phyloP scores from a whole-genome alignment of 1,140 invertebrate species.

The Copidosoma floridanum region DNA sequence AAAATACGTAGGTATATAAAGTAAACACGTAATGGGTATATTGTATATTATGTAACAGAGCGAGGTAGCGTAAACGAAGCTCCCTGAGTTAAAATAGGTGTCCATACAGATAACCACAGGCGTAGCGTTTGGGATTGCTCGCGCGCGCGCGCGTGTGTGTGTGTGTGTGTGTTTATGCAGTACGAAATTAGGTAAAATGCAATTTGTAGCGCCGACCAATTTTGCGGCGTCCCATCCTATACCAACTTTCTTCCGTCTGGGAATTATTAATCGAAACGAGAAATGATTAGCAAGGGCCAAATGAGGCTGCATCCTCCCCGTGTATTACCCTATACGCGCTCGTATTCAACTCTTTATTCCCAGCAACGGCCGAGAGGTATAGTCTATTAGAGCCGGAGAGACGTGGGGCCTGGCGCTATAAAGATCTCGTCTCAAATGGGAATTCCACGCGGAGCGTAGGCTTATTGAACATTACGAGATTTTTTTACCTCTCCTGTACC shows the following conservation, averaged over 20 bases:
- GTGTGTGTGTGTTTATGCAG: not conserved
- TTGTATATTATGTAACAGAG: too few relatives aligned
- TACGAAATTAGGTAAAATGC: constrained; percentile 20
- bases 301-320: not conserved
- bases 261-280: constrained; percentile 25
- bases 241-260: not conserved
- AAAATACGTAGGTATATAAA: constrained; percentile 12
- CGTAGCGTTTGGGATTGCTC: not conserved
- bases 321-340: too few relatives aligned
- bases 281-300: constrained; percentile 10
- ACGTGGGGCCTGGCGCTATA: not conserved
- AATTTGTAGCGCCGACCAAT: constrained; percentile 20
- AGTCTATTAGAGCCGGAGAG: not conserved
- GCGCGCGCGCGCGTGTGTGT: not conserved
- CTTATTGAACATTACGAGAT: too few relatives aligned
- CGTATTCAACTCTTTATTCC: too few relatives aligned
- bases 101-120: not conserved
- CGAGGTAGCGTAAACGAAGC: constrained; percentile 16
- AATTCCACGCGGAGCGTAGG: too few relatives aligned
- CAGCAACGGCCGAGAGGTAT: not conserved
- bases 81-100: too few relatives aligned
- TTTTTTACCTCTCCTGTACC: too few relatives aligned
- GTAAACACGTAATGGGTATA: too few relatives aligned
- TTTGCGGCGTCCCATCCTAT: not conserved
- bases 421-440: too few relatives aligned